A percentile compares a stretch with the other conserved stretches of the same genome.
These are phyloP conservation scores for Drosophila paranaensis DNA, from an alignment of 2,888 invertebrate genomes.

Conservation along the genomic window DNA sequence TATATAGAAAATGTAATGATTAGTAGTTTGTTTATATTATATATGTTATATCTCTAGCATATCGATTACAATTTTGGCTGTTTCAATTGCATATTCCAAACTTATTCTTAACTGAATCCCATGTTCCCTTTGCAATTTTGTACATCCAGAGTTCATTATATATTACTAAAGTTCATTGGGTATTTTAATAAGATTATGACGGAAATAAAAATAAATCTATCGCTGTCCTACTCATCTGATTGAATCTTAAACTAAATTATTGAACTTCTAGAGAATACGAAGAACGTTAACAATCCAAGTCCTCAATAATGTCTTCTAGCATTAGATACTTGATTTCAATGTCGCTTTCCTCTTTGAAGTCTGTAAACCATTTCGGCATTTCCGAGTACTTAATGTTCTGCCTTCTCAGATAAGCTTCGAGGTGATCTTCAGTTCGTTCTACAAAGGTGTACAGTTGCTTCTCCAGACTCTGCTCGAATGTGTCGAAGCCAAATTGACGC, in stretches of 20 bases:
- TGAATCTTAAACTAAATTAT: not conserved
- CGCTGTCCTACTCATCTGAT: not conserved
- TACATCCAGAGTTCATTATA: not conserved
- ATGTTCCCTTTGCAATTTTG: not conserved
- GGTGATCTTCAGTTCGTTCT: conserved; percentile 28
- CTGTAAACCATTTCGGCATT: conserved; percentile 15
- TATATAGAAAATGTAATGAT: too few species aligned
- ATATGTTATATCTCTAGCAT: too few species aligned
- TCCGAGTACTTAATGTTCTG: conserved; percentile 12
- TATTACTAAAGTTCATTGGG: not conserved
- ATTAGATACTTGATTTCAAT: conserved; percentile 35
- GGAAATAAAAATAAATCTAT: not conserved
- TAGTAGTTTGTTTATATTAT: too few species aligned
- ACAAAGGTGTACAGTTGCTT: conserved; percentile 8
- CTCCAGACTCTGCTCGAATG: conserved; percentile 26
- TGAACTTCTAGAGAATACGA: too few species aligned
- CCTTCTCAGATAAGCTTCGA: conserved; percentile 36
- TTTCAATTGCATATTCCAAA: not conserved
- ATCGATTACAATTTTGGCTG: not conserved
- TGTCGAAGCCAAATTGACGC: conserved; percentile 29
- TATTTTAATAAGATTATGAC: not conserved
- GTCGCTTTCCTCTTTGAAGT: conserved; percentile 41
- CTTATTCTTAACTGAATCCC: not conserved
- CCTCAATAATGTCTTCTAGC: conserved; percentile 16
- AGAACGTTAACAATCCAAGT: conserved; percentile 22